Percentiles rank a stretch among this genome's conserved stretches.
These are phyloP conservation scores for Asarcornis scutulata DNA, from an alignment of 2,113 vertebrate genomes.

Conservation along the genomic window DNA sequence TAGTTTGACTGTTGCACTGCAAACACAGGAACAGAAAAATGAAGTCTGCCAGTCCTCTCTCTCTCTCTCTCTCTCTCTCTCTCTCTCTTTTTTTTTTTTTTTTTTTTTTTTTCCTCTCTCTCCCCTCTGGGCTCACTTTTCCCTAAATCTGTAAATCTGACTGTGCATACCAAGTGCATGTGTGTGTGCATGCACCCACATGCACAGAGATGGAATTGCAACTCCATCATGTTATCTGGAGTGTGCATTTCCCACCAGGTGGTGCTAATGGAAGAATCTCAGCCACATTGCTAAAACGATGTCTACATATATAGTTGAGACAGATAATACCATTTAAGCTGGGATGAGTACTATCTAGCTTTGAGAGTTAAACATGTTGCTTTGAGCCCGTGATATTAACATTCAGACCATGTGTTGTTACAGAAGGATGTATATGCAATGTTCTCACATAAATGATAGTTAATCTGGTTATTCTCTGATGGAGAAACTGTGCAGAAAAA, in stretches of 20 bases:
- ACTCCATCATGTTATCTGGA: not conserved
- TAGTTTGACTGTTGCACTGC: not conserved
- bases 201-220: not conserved
- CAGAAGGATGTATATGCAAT: not conserved
- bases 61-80: no score
- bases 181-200: not conserved
- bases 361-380: not conserved
- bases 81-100: no score
- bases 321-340: not conserved
- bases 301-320: not conserved
- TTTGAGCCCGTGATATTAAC: not conserved
- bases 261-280: not conserved
- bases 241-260: not conserved
- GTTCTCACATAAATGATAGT: not conserved
- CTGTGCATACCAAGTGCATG: not conserved
- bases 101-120: not conserved
- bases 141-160: not conserved
- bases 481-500: not conserved
- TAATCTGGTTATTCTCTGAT: not conserved
- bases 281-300: not conserved
- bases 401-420: not conserved
- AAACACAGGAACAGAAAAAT: not conserved
- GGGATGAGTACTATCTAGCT: not conserved
- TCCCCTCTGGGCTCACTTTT: not conserved
- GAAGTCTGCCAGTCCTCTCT: not conserved